Evolutionary conservation across 2,113 vertebrate genomes (phyloP).

Genomic region (Coracopsis vasa): DNA sequence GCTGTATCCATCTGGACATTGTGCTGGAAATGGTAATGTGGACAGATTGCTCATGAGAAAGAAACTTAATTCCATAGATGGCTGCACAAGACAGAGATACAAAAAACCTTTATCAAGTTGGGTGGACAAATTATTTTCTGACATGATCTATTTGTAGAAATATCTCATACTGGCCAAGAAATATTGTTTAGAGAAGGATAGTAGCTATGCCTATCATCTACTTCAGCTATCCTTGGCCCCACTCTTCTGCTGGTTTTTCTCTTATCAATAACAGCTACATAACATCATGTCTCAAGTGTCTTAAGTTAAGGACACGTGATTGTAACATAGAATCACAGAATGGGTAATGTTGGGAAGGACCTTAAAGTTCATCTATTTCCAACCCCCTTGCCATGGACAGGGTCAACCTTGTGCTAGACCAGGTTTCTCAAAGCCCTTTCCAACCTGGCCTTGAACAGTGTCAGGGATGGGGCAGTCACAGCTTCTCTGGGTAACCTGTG

Average conservation of each 20-base stretch:
- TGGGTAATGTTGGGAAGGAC: neutral
- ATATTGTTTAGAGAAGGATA: slow-evolving; percentile 30
- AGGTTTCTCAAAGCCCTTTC: neutral
- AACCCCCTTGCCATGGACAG: neutral
- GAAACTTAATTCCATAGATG: neutral
- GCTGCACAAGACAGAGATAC: neutral
- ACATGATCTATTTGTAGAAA: slow-evolving; percentile 22
- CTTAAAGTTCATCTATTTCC: neutral
- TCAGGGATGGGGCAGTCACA: neutral
- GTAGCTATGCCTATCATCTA: neutral
- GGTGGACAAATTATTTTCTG: neutral
- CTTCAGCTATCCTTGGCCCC: slow-evolving; percentile 5
- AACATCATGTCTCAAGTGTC: neutral
- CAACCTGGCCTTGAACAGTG: neutral
- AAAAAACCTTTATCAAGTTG: neutral
- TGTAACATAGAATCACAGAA: neutral
- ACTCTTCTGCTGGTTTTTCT: neutral
- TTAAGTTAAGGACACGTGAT: neutral
- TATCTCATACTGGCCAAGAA: neutral
- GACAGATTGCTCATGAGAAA: slow-evolving; percentile 2
- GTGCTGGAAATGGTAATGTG: neutral
- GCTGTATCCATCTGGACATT: neutral
- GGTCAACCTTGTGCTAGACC: neutral
- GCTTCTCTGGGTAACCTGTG: neutral
- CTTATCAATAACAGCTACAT: neutral